A percentile compares a stretch with the other conserved stretches of the same genome.
Conservation (phyloP, 2,797 vertebrate species). For the Meda fulgida region DNA sequence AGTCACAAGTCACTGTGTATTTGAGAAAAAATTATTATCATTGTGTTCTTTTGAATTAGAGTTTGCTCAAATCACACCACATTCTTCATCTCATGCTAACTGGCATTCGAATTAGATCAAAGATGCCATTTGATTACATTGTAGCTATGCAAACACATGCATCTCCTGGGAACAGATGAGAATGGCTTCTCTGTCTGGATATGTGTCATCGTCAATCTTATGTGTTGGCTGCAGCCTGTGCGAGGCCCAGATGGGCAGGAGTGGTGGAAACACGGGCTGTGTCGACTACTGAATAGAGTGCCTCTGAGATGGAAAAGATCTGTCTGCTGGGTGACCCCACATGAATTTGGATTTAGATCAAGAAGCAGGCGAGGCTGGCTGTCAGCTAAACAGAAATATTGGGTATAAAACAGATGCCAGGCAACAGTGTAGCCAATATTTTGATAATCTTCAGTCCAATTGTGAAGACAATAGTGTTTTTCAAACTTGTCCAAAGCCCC, state of each 20-base stretch:
- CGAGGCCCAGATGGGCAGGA: slow-evolving; percentile 12
- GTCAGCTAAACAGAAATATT: slow-evolving; percentile 11
- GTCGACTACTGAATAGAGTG: not conserved
- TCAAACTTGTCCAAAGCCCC: not conserved
- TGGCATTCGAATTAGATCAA: slow-evolving; percentile 22
- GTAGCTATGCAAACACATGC: slow-evolving; percentile 12
- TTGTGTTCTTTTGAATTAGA: slow-evolving; percentile 2
- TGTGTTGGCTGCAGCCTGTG: slow-evolving; percentile 4
- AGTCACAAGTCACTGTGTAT: not conserved
- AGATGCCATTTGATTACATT: slow-evolving; percentile 23
- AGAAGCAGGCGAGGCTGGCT: slow-evolving; percentile 21
- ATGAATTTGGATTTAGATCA: slow-evolving; percentile 29
- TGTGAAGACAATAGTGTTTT: slow-evolving; percentile 5
- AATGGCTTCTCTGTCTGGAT: slow-evolving; percentile 25
- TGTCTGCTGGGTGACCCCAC: not conserved
- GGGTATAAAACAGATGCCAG: not conserved
- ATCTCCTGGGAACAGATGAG: slow-evolving; percentile 22
- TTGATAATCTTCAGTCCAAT: not conserved
- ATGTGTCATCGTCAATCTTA: slow-evolving; percentile 9
- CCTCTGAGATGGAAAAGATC: slow-evolving; percentile 19
- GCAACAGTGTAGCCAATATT: not conserved
- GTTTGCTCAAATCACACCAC: not conserved
- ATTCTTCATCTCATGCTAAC: slow-evolving; percentile 5
- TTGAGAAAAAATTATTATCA: not conserved
- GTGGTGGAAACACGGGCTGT: not conserved